Base-by-base conservation (phyloP, 2,888 invertebrate genomes). In the Mechanitis messenoides region DNA sequence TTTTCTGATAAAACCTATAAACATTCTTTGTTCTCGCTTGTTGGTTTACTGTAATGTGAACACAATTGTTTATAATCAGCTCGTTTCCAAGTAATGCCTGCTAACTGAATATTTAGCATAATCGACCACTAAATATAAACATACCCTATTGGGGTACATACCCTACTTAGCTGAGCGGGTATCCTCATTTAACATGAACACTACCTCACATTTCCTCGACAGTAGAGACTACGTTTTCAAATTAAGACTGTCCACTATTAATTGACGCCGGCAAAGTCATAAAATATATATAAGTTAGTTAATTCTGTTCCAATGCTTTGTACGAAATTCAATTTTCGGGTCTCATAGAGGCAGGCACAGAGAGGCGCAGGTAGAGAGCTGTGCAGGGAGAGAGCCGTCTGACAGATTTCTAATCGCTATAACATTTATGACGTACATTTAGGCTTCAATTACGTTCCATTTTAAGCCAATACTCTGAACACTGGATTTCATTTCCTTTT, bases 1-100 rank as follows among this genome's bases (percentile, higher is more conserved):
- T 80, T 83, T 83, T 84, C 84, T 78, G 80, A 80, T 83, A 79
- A 83, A 82, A 81, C 81, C 85, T 84, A 73, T 72, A 87, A 87
- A 87, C 87, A 80, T 73, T 78, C 86, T 85, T 88, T 87, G 87
- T 87, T 86, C 83, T 75, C 71, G 66, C 68, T 73, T 76, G 80
- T 80, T 74, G 71, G 72, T 72, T 81, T 80, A 77, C 73, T 72
- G 80, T 77, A 77, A 80, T 75, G 69, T 66, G 77, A 79, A 68
- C 71, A 68, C 70, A 72, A 73, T 78, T 79, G 79, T 81, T 80
- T 80, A 79, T 59, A 65, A 61, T 63, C 62, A 62, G 59, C 60
- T 63, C 67, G 65, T 66, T 71, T 67, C 68, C 63, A 64, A 66
- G 68, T 67, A 69, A 66, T 50, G 60, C 55, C 31, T 55, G 47